Base-by-base conservation (phyloP, 2,888 invertebrate species). In the Balanococcus diminutus region DNA sequence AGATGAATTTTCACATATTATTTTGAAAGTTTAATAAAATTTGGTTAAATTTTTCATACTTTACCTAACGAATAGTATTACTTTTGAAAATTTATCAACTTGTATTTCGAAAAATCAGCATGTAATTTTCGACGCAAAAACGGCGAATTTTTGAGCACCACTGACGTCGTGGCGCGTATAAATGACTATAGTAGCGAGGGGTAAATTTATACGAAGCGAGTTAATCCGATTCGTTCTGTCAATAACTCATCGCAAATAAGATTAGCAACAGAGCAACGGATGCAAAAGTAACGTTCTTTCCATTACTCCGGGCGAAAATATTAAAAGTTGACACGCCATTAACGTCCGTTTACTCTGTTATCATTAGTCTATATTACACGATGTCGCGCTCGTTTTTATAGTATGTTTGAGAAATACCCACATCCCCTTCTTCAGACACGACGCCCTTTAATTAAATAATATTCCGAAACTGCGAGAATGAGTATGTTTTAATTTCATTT, bases 211-310 rank as follows among this genome's bases (percentile, higher is more conserved):
- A 85, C 85, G 79, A 85, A 67, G 82, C 82, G 82, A 86, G 86
- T 86, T 86, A 86, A 86, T 86, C 86, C 86, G 86, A 86, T 86
- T 86, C 86, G 86, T 82, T 82, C 82, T 86, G 86, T 86, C 86
- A 86, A 86, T 86, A 86, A 86, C 82, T 86, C 86, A 86, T 86
- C 82, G 82, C 86, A 86, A 86, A 86, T 86, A 86, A 86, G 86
- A 86, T 86, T 86, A 86, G 81, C 36, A 72, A 67, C 67, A 67
- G 31, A 16, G 86, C 61, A 56, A 86, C 86, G 86, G 39, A 85
- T 85, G 79, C 85, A 46, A 85, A 79, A 85, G 85, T 75, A 75
- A 75, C 79, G 85, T 75, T 85, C 42, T 85, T 85, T 85, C 85
- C 85, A 75, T 85, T 85, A 75, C 85, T 85, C 46, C n/a, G 11